Base-by-base conservation (phyloP, 1,140 invertebrate genomes). In the Camponotus vicinus region DNA sequence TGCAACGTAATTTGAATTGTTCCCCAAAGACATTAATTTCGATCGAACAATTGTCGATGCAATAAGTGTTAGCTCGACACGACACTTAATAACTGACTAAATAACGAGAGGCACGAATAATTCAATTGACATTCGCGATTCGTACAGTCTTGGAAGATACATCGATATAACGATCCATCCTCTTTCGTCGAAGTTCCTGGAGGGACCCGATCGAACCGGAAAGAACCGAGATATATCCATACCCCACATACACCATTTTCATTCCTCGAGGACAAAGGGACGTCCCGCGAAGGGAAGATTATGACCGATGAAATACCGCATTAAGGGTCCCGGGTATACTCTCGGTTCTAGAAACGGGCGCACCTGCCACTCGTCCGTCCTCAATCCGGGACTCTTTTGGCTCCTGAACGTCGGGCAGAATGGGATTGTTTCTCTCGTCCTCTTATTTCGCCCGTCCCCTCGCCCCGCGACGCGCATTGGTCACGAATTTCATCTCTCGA, bases 241-340 rank as follows among this genome's bases (percentile, higher is more conserved):
- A 40, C 71, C 86, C 52, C 55, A 45, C 52, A 40, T 71, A 15
- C 77, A n/a, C 34, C 59, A 63, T 45, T 79, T 86, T 55, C 70
- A 55, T 67, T 73, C n/a, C n/a, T 69, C 49, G 32, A 42, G 71
- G 63, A 77, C 64, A 90, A 87, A 86, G 57, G 64, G 59, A 55
- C 21, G 57, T 37, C 18, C 57, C 37, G 32, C 37, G 27, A 80
- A 76, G 77, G 82, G 55, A 40, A 78, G 85, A 89, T 91, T 91
- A 91, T 91, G 90, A 89, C 77, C 90, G 82, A 88, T 90, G 79
- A 91, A 91, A 91, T 88, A 90, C 80, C 86, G 89, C 82, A 90
- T 90, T 90, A 90, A 87, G 88, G 80, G 49, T 75, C 71, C 73
- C 42, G 18, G 27, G 15, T 67, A 64, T 69, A 57, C 63, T 52